Base-by-base conservation (phyloP, 2,113 vertebrate species). In the Oreocharis arfaki region DNA sequence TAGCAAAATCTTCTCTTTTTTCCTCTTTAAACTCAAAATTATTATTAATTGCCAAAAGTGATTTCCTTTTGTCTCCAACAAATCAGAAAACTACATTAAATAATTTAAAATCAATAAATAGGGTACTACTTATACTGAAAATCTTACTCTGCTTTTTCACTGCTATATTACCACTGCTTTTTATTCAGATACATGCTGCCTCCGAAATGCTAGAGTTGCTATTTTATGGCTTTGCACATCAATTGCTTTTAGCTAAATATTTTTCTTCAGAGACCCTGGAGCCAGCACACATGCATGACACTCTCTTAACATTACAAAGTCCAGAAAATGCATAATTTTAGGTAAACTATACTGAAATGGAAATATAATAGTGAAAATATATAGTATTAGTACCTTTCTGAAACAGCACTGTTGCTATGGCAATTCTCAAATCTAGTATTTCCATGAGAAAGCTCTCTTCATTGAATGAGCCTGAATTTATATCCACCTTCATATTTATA, bases 401-500 rank as follows among this genome's bases (percentile, higher is more conserved):
- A 61, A 95, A 85, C 16, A 55, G 52, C 56, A 88, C 64, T 64
- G 84, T 93, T 97, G 84, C 84, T 75, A 95, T 64, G 87, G 87
- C 52, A 96, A 96, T 96, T 91, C 90, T 92, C 37, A 83, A 93
- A 94, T 75, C 52, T 70, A 50, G 8, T 12, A 47, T 78, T 96
- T 90, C 81, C 68, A 44, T 67, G 28, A 67, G 71, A 92, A 94
- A 91, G n/a, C 46, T 97, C 46, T 77, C 57, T 76, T 86, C 60
- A 94, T 52, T 84, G 42, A 95, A 95, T 95, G n/a, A 93, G 39
- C 16, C 22, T 91, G 37, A 67, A 68, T 82, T 96, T 97, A 94
- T 90, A 89, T 84, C 28, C 60, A 90, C 18, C 52, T 82, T 95
- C 86, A 94, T 93, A 87, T 78, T 59, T 86, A 22, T 81, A 79